These are phyloP conservation scores for Oscheius sp. DNA, from an alignment of 2,888 invertebrate genomes.

Conservation along the genomic window DNA sequence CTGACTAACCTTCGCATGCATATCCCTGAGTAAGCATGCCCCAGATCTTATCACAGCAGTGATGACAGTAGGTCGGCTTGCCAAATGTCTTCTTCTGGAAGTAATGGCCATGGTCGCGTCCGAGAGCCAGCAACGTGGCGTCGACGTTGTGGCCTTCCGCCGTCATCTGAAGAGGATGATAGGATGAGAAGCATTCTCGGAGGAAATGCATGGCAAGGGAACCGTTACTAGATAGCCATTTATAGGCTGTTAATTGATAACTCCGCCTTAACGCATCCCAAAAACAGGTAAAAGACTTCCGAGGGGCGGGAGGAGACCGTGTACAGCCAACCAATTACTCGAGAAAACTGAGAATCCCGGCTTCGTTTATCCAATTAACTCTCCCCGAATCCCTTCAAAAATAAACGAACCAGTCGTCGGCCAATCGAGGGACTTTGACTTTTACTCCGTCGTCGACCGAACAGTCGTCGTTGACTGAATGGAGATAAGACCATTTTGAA, in stretches of 20 bases:
- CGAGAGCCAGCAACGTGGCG: slow-evolving; percentile 60
- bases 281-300: slow-evolving; percentile 6
- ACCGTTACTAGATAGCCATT: no score
- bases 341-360: not conserved
- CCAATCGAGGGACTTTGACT: slow-evolving; percentile 1
- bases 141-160: slow-evolving; percentile 70
- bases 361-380: not conserved
- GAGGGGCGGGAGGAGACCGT: not conserved
- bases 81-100: slow-evolving; percentile 91
- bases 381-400: no score
- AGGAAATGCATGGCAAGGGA: not conserved
- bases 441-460: not conserved
- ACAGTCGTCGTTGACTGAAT: not conserved
- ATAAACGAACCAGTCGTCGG: not conserved
- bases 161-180: slow-evolving; percentile 55
- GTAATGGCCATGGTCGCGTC: slow-evolving; percentile 84
- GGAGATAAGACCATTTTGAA: slow-evolving; percentile 8
- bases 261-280: not conserved
- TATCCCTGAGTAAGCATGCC: slow-evolving; percentile 99
- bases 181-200: not conserved
- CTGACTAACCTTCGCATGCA: slow-evolving; percentile 90
- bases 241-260: no score
- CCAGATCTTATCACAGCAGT: slow-evolving; percentile 99
- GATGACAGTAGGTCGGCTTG: slow-evolving; percentile 99
- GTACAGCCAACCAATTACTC: not conserved